phyloP scores from a whole-genome alignment of 2,113 vertebrate species.

The Dissostichus mawsoni region DNA sequence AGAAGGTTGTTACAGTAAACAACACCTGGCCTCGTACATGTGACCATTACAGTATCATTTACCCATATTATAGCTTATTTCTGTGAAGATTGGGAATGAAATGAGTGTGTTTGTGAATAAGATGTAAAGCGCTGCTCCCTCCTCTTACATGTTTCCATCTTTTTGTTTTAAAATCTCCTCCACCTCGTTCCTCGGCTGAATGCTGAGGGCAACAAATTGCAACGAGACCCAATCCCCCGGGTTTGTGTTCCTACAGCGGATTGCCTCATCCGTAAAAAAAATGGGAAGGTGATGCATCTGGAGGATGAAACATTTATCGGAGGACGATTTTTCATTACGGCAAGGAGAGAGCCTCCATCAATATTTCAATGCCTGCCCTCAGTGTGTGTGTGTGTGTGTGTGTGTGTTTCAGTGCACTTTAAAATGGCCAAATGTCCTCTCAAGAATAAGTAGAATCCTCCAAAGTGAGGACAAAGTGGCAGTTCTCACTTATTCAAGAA shows the following conservation, averaged over 20 bases:
- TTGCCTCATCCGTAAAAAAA: constrained; percentile 76
- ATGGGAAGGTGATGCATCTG: constrained; percentile 80
- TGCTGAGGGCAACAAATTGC: constrained; percentile 51
- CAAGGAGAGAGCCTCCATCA: constrained; percentile 86
- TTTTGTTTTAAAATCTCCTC: constrained; percentile 14
- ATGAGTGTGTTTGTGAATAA: not conserved
- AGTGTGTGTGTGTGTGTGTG: constrained; percentile 2
- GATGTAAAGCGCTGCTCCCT: not conserved
- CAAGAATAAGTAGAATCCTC: not conserved
- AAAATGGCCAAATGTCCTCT: constrained; percentile 28
- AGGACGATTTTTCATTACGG: constrained; percentile 84
- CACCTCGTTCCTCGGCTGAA: constrained; percentile 10
- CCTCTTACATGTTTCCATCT: not conserved
- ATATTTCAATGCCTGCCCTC: constrained; percentile 85
- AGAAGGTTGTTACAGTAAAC: not conserved
- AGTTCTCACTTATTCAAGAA: not conserved
- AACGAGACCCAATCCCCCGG: constrained; percentile 31
- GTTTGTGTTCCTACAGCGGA: constrained; percentile 71
- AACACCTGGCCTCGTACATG: not conserved
- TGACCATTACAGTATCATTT: not conserved
- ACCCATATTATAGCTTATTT: not conserved
- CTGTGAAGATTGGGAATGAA: not conserved
- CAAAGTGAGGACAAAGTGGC: not conserved
- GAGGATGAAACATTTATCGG: constrained; percentile 88
- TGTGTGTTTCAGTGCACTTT: constrained; percentile 31